Evolutionary conservation across 2,888 invertebrate genomes (phyloP).

Genomic region (Liodrosophila aerea): DNA sequence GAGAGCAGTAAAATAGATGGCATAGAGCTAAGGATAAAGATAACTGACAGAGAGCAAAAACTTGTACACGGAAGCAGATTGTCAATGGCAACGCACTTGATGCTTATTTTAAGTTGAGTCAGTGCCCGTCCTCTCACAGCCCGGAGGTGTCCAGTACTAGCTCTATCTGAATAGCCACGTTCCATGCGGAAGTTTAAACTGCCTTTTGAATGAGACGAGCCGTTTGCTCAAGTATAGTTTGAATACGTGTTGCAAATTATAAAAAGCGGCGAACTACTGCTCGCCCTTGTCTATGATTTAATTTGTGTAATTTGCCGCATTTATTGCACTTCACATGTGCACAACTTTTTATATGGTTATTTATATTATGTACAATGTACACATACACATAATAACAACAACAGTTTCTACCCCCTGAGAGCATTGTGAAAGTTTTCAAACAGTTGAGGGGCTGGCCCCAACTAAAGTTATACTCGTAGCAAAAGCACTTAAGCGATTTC

Average conservation of each 20-base stretch:
- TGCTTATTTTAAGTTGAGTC: slow-evolving; percentile 58
- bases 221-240: slow-evolving; percentile 26
- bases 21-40: slow-evolving; percentile 12
- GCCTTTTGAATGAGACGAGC: slow-evolving; percentile 20
- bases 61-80: slow-evolving; percentile 68
- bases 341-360: slow-evolving; percentile 38
- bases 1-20: slow-evolving; percentile 17
- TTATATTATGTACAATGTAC: slow-evolving; percentile 4
- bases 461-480: slow-evolving; percentile 48
- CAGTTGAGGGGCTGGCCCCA: slow-evolving; percentile 34
- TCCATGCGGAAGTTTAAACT: slow-evolving; percentile 53
- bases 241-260: slow-evolving; percentile 39
- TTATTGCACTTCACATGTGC: slow-evolving; percentile 53
- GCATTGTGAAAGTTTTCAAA: slow-evolving; percentile 52
- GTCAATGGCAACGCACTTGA: slow-evolving; percentile 62
- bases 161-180: slow-evolving; percentile 39
- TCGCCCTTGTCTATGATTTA: slow-evolving; percentile 39
- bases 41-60: slow-evolving; percentile 30
- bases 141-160: slow-evolving; percentile 2
- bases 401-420: slow-evolving; percentile 1
- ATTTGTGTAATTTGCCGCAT: slow-evolving; percentile 58
- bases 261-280: background rate
- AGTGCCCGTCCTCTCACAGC: slow-evolving; percentile 25
- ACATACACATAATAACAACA: slow-evolving; percentile 16
- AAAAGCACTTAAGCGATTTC: slow-evolving; percentile 70